phyloP scores from a whole-genome alignment of 1,140 invertebrate genomes.

The Orius insidiosus region DNA sequence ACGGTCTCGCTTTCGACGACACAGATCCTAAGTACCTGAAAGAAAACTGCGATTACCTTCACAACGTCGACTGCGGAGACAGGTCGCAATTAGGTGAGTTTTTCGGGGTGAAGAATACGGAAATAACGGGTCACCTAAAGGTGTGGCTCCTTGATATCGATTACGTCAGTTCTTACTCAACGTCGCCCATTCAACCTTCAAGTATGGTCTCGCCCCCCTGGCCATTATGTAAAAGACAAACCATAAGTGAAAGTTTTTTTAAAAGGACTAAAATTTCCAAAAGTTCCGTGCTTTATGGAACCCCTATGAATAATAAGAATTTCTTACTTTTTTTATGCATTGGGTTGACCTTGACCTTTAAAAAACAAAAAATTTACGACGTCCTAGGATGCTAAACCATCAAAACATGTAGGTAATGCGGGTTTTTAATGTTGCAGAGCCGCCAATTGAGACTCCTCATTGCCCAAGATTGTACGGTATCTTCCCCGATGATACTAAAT shows the following conservation, averaged over 20 bases:
- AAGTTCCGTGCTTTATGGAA: background rate
- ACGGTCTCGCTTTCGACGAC: slow-evolving; percentile 82
- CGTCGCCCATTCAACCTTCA: slow-evolving; percentile 7
- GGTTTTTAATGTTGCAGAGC: slow-evolving; percentile 40
- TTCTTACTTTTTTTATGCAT: background rate
- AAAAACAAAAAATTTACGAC: background rate
- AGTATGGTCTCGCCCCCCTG: background rate
- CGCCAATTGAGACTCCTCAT: slow-evolving; percentile 66
- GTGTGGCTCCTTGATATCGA: slow-evolving; percentile 2
- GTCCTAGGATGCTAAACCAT: no score
- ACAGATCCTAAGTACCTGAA: slow-evolving; percentile 73
- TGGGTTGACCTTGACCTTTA: background rate
- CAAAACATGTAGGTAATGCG: no score
- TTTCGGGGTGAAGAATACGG: no score
- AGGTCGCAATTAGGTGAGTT: slow-evolving; percentile 58
- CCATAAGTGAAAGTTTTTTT: slow-evolving; percentile 4
- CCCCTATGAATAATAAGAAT: background rate
- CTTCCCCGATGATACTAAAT: slow-evolving; percentile 74
- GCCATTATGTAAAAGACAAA: slow-evolving; percentile 9
- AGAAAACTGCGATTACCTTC: slow-evolving; percentile 88
- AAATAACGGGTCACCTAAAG: no score
- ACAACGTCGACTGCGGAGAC: slow-evolving; percentile 88
- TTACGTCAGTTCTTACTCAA: background rate
- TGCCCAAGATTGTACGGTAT: slow-evolving; percentile 80
- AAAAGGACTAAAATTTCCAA: slow-evolving; percentile 1